Conservation (phyloP, 92 coral and sea anemone genomes). For the Chrysogorgia sp. region DNA sequence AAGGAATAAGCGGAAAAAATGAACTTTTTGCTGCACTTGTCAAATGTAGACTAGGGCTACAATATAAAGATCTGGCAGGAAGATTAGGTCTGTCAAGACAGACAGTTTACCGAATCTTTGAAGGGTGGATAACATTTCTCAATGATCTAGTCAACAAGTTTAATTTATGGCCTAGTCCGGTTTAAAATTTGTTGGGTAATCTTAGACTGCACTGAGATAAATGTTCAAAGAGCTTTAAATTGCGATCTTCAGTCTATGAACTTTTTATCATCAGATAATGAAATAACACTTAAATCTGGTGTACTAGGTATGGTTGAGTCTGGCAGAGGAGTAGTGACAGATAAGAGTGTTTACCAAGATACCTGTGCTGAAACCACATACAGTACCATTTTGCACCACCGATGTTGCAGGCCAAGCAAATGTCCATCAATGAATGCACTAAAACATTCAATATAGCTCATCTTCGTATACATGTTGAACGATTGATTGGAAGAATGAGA, state of each 20-base stretch:
- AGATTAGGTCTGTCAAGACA: conserved; percentile 18
- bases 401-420: conserved; percentile 15
- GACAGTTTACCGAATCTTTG: conserved; percentile 17
- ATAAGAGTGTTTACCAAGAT: conserved; percentile 23
- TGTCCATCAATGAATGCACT: conserved; percentile 7
- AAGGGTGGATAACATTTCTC: conserved; percentile 42
- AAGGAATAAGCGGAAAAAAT: conserved; percentile 11
- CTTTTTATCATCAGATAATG: conserved; percentile 8
- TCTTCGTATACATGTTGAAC: conserved; percentile 22
- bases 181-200: background rate
- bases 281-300: conserved; percentile 1
- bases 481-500: conserved; percentile 40
- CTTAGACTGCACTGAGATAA: conserved; percentile 29
- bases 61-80: conserved; percentile 32
- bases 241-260: conserved; percentile 40
- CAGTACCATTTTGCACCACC: conserved; percentile 40
- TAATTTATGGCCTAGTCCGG: conserved; percentile 20
- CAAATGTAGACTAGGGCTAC: conserved; percentile 4
- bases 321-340: conserved; percentile 34
- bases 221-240: conserved; percentile 18
- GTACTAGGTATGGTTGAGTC: conserved; percentile 21
- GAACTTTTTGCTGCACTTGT: conserved; percentile 25
- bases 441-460: conserved; percentile 41
- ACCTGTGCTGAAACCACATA: conserved; percentile 21
- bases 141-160: conserved; percentile 5